A percentile compares a stretch with the other conserved stretches of the same genome.
Evolutionary conservation across 2,888 invertebrate species (phyloP).

Genomic region (Pristionchus maxplancki): DNA sequence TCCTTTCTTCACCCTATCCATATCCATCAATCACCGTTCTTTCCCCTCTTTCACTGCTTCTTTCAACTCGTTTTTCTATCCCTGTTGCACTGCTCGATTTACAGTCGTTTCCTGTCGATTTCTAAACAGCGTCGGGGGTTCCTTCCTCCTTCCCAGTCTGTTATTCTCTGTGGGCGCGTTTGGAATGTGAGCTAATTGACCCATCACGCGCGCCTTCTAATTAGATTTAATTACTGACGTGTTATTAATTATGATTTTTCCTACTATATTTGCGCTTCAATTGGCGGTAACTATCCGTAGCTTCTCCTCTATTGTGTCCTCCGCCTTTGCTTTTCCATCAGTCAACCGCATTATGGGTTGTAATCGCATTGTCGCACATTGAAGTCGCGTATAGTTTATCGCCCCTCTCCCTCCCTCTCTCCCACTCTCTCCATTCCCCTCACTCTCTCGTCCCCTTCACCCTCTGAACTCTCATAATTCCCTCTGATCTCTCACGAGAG

Average conservation of each 20-base stretch:
- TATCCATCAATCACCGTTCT: constrained; percentile 14
- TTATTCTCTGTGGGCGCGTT: not conserved
- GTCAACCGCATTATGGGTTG: not conserved
- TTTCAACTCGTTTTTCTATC: constrained; percentile 10
- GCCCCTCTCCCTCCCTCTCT: constrained; percentile 31
- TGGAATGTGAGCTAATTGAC: constrained; percentile 3
- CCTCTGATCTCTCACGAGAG: not conserved
- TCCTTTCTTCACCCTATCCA: constrained; percentile 10
- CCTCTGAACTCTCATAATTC: constrained; percentile 25
- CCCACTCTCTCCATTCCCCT: constrained; percentile 5
- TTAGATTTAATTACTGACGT: not conserved
- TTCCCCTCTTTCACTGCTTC: not conserved
- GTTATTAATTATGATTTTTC: not conserved
- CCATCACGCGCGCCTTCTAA: not conserved
- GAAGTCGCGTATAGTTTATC: constrained; percentile 34
- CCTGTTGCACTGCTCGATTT: not conserved
- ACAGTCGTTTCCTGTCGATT: not conserved
- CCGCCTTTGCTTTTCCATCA: not conserved
- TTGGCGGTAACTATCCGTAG: no score
- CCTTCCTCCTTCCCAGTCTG: not conserved
- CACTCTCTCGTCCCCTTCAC: not conserved
- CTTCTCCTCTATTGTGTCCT: not conserved
- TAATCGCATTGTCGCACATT: constrained; percentile 31
- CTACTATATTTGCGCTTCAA: no score
- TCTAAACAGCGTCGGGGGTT: no score